A percentile compares a stretch with the other conserved stretches of the same genome.
Evolutionary conservation across 2,797 vertebrate species (phyloP).

Genomic region (Pipistrellus pipistrellus): DNA sequence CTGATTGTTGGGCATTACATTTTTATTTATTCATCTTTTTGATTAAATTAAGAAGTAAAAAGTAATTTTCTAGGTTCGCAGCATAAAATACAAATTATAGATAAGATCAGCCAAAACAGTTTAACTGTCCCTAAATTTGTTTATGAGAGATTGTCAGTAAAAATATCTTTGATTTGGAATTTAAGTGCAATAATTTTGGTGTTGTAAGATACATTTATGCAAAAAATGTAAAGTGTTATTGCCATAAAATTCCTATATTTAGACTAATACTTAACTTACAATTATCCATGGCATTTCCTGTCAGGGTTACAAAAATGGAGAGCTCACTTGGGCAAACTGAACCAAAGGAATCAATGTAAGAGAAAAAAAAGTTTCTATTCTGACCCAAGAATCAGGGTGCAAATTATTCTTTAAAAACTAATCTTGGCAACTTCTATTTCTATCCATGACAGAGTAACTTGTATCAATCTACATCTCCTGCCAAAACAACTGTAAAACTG

Average conservation of each 20-base stretch:
- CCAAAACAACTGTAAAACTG: slow-evolving; percentile 47
- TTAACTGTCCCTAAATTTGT: slow-evolving; percentile 31
- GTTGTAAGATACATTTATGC: slow-evolving; percentile 50
- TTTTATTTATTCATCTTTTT: slow-evolving; percentile 34
- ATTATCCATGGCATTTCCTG: slow-evolving; percentile 71
- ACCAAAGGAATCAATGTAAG: not conserved
- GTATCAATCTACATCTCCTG: not conserved
- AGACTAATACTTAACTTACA: slow-evolving; percentile 77
- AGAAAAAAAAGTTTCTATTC: not conserved
- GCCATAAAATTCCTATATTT: slow-evolving; percentile 62
- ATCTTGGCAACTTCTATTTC: not conserved
- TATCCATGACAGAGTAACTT: not conserved
- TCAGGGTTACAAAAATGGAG: slow-evolving; percentile 13
- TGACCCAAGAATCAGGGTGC: not conserved
- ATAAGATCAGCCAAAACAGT: slow-evolving; percentile 18
- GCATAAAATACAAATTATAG: slow-evolving; percentile 37
- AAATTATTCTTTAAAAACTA: slow-evolving; percentile 53
- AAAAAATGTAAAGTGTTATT: slow-evolving; percentile 63
- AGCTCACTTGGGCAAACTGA: slow-evolving; percentile 27
- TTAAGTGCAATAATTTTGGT: slow-evolving; percentile 75
- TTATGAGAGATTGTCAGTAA: slow-evolving; percentile 48
- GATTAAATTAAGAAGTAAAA: not conserved
- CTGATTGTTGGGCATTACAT: not conserved
- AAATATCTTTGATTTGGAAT: slow-evolving; percentile 77
- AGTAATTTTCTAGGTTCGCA: slow-evolving; percentile 3